phyloP scores from a whole-genome alignment of 2,888 invertebrate species.

The Ypsolopha scabrella region DNA sequence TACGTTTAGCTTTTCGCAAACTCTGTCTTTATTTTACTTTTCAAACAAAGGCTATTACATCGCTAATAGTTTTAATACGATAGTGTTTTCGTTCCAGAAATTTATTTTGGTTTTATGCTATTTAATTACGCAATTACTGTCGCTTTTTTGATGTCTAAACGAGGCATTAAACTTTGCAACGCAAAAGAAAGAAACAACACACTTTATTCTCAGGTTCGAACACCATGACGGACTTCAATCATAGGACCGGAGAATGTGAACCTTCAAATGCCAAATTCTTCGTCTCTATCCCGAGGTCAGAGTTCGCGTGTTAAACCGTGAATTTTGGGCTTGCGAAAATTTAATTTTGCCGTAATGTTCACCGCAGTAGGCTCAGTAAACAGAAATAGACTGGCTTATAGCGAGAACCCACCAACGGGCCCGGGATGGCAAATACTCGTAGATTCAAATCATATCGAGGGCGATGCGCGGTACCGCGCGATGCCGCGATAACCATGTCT shows the following conservation, averaged over 20 bases:
- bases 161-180: too few relatives aligned
- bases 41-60: constrained; percentile 37
- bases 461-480: constrained; percentile 18
- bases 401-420: constrained; percentile 11
- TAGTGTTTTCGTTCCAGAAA: background rate
- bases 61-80: constrained; percentile 15
- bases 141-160: too few relatives aligned
- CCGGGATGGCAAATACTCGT: constrained; percentile 26
- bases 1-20: constrained; percentile 40
- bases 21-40: constrained; percentile 18
- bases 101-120: background rate
- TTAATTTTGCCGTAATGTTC: constrained; percentile 3
- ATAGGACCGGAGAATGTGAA: too few relatives aligned
- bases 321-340: constrained; percentile 6
- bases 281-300: background rate
- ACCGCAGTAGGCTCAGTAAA: background rate
- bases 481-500: constrained; percentile 17
- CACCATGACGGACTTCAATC: background rate
- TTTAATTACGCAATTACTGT: background rate
- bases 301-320: constrained; percentile 2
- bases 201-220: too few relatives aligned
- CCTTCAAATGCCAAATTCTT: too few relatives aligned
- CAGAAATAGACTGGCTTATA: constrained; percentile 2
- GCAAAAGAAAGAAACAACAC: too few relatives aligned
- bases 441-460: constrained; percentile 28